Base-by-base conservation (phyloP, 2,888 invertebrate genomes). In the Drosophila parthenogenetica region DNA sequence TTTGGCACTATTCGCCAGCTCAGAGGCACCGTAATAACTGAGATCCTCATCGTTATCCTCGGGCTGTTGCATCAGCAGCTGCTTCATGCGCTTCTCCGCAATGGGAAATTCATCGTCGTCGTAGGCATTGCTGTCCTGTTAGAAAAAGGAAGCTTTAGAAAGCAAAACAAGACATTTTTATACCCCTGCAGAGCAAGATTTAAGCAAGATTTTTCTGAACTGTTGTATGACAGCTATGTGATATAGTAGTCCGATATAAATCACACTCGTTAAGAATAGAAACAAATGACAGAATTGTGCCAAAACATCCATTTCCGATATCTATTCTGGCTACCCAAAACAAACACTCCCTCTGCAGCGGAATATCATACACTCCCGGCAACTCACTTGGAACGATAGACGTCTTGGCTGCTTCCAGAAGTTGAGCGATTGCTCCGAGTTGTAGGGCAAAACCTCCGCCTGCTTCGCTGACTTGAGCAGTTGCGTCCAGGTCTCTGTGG, bases 21-120 rank as follows among this genome's bases (percentile, higher is more conserved):
- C 76, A 0, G 79, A 57, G 45, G 93, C 89, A 78, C 93, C 89
- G 80, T 93, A 93, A 64, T 92, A 93, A 2, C 92, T 90, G 8
- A 91, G 62, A 22, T 93, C 93, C 32, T 94, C 93, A 58, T 91
- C 90, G 49, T 90, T 90, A 7, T 93, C 92, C 2, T 88, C 87
- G 17, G 85, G 29, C 10, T 60, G 81, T 3, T 90, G 88, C 73
- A 89, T 63, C 19, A 90, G 68, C 39, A 91, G 35, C 48, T 90
- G 90, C 51, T 91, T 92, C 50, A 91, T 86, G 29, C 91, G 89
- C 51, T 92, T 92, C 32, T 90, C 92, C 0, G 89, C 89, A 45
- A 90, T 54, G 0, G 91, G 91, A 19, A 90, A 84, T 11, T 90
- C 91, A 19, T 90, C 91, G 1, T 91, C 91, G 29, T 91, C 91